phyloP scores from a whole-genome alignment of 2,888 invertebrate species.

The Apantesis nais region DNA sequence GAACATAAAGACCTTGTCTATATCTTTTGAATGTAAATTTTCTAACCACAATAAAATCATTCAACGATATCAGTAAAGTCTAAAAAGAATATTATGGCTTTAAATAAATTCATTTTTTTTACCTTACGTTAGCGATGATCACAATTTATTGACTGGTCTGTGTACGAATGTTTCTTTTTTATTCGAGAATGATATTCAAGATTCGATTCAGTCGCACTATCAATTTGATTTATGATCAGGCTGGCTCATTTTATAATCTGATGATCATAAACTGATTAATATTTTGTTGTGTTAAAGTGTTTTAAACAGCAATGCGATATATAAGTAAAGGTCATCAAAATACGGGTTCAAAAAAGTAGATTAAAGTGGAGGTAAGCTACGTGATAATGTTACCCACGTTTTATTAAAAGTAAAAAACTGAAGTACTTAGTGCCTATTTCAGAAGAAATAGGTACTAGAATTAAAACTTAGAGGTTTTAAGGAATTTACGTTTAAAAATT shows the following conservation, averaged over 20 bases:
- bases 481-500: no score
- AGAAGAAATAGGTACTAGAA: no score
- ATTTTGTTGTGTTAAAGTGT: not conserved
- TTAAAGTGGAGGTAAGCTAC: not conserved
- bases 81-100: no score
- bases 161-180: not conserved
- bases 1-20: not conserved
- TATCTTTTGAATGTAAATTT: not conserved
- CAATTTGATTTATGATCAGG: not conserved
- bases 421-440: no score
- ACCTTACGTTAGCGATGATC: no score
- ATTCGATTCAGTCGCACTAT: not conserved
- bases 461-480: no score
- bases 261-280: not conserved
- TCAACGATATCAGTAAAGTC: no score
- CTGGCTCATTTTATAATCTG: not conserved
- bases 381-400: not conserved
- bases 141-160: not conserved
- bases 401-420: no score
- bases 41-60: not conserved
- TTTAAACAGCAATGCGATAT: not conserved
- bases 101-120: not conserved
- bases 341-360: not conserved
- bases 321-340: not conserved
- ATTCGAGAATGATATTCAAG: not conserved